Evolutionary conservation across 2,888 invertebrate species (phyloP).

Genomic region (Dysmachus trigonus): DNA sequence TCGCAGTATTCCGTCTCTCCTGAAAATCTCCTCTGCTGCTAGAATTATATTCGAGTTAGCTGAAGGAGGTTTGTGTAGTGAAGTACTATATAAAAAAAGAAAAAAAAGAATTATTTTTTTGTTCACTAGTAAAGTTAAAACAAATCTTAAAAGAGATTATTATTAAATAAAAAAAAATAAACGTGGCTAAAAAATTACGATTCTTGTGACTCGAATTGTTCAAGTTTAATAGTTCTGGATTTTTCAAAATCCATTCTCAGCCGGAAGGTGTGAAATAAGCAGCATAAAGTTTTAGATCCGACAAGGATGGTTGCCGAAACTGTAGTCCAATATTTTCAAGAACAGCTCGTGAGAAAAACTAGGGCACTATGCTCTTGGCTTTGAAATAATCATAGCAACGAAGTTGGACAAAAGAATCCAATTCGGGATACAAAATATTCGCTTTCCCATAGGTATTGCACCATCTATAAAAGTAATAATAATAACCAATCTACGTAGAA

Average conservation of each 20-base stretch:
- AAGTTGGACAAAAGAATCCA: neutral
- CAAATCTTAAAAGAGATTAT: neutral
- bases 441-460: neutral
- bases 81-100: slow-evolving; percentile 45
- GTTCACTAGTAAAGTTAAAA: slow-evolving; percentile 10
- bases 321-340: slow-evolving; percentile 25
- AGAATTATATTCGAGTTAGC: slow-evolving; percentile 60
- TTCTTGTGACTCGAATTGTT: neutral
- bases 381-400: neutral
- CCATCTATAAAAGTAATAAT: slow-evolving; percentile 14
- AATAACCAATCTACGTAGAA: slow-evolving; percentile 14
- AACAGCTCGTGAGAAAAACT: slow-evolving; percentile 22
- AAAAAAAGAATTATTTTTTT: too few species aligned
- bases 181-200: neutral
- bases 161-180: too few species aligned
- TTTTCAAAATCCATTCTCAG: neutral
- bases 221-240: neutral
- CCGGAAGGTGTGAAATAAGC: neutral
- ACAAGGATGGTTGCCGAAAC: slow-evolving; percentile 24
- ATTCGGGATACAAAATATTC: slow-evolving; percentile 13
- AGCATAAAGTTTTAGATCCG: neutral
- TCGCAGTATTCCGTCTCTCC: slow-evolving; percentile 45
- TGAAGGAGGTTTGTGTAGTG: slow-evolving; percentile 63
- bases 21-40: slow-evolving; percentile 37
- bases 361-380: slow-evolving; percentile 38